A percentile compares a stretch with the other conserved stretches of the same genome.
Conservation (phyloP, 2,797 vertebrate species). For the Myripristis jacobus region DNA sequence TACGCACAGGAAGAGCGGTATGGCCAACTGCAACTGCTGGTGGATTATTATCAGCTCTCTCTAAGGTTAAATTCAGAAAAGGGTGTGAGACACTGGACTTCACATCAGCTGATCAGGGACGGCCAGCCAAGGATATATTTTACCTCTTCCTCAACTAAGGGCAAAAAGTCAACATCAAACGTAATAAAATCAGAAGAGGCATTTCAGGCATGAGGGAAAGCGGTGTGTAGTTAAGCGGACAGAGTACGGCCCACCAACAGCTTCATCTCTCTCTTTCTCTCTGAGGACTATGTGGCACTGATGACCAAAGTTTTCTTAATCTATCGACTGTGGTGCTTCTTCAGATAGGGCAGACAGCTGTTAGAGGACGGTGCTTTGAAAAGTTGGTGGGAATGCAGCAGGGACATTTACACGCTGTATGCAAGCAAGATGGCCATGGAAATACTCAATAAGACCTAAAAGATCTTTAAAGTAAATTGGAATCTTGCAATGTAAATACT, state of each 20-base stretch:
- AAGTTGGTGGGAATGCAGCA: too few relatives aligned
- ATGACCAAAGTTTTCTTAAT: constrained; percentile 50
- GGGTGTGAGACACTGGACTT: constrained; percentile 38
- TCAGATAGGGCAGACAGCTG: background rate
- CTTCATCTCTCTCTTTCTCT: constrained; percentile 46
- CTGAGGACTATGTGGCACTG: constrained; percentile 15
- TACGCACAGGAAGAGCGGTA: too few relatives aligned
- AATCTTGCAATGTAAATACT: too few relatives aligned
- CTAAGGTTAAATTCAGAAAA: constrained; percentile 19
- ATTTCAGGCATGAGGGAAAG: constrained; percentile 57
- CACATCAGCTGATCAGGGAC: constrained; percentile 32
- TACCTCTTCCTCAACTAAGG: constrained; percentile 26
- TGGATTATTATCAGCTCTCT: constrained; percentile 5
- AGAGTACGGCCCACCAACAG: background rate
- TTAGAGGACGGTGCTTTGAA: too few relatives aligned
- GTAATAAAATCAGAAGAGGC: constrained; percentile 47
- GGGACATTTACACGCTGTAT: too few relatives aligned
- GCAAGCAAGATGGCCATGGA: too few relatives aligned
- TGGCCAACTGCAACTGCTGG: too few relatives aligned
- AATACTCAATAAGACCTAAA: too few relatives aligned
- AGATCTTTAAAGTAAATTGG: too few relatives aligned
- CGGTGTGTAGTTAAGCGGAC: background rate
- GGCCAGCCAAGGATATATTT: constrained; percentile 17
- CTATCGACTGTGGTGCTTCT: background rate
- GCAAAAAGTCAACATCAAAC: constrained; percentile 45